Percentiles rank a stretch among this genome's conserved stretches.
phyloP scores from a whole-genome alignment of 2,113 vertebrate species.

The Aix galericulata region DNA sequence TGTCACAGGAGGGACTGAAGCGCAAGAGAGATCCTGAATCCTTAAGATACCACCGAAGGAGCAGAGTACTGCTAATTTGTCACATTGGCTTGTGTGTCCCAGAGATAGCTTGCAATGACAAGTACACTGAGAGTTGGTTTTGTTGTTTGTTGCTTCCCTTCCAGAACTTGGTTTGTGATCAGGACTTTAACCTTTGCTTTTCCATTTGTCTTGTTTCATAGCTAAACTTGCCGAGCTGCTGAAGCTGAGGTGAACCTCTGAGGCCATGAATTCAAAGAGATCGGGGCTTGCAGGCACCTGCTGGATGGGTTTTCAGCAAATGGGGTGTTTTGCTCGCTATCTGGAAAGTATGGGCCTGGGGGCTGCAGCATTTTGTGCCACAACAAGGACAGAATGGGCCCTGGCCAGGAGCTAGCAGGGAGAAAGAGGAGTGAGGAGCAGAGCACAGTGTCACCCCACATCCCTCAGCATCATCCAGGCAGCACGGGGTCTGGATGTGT shows the following conservation, averaged over 20 bases:
- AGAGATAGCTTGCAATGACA: slow-evolving; percentile 62
- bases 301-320: not conserved
- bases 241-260: not conserved
- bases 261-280: fast-evolving
- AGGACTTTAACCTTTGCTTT: slow-evolving; percentile 33
- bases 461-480: too few species aligned
- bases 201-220: not conserved
- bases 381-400: not conserved
- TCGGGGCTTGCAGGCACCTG: not conserved
- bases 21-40: not conserved
- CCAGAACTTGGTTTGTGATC: slow-evolving; percentile 23
- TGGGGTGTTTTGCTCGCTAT: not conserved
- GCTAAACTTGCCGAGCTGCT: not conserved
- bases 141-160: slow-evolving; percentile 29
- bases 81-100: slow-evolving; percentile 2
- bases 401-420: fast-evolving
- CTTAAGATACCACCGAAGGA: slow-evolving; percentile 1
- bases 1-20: slow-evolving; percentile 10
- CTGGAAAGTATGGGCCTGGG: not conserved
- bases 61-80: slow-evolving; percentile 1
- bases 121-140: slow-evolving; percentile 13
- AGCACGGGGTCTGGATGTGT: not conserved
- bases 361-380: not conserved
- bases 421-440: not conserved
- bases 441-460: fast-evolving